Base-by-base conservation (phyloP, 2,113 vertebrate species). In the Coptodon rendalli region DNA sequence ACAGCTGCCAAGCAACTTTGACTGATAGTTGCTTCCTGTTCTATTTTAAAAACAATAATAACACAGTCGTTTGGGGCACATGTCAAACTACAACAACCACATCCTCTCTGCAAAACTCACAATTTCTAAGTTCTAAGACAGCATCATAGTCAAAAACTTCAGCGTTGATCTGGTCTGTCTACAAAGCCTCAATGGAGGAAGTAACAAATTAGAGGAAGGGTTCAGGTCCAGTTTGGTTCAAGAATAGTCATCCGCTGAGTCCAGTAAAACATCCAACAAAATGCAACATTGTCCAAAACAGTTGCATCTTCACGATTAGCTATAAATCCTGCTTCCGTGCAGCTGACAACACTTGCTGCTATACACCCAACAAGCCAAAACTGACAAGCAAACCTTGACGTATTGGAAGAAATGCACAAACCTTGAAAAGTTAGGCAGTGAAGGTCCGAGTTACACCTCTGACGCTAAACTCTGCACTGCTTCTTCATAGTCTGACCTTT, bases 131-230 rank as follows among this genome's bases (percentile, higher is more conserved):
- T 85, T 91, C 43, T 76, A 61, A 86, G 56, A 36, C 56, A 27
- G 43, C 81, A 86, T 38, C 19, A 5, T 22, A 87, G 80, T 19
- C 87, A 91, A 84, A 88, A 89, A 40, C 68, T 0, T 2, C 87
- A 89, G 81, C 24, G 57, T 36, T 82, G 54, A 81, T 13, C 61
- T 59, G 27, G 19, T 89, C 88, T 45, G 48, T 29, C 45, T 52
- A 40, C 87, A 57, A 68, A 87, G 71, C 56, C 83, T 78, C 52
- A 80, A 48, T 1, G 71, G 45, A 85, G 93, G 93, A 95, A 93
- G 90, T 61, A 89, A 94, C 92, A 84, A 88, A 90, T 92, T 93
- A 95, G 82, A 82, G 78, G 56, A 50, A 38, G 68, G 59, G 38
- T 85, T 85, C 29, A 19, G 81, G 68, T 29, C n/a, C 73, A 19